Conservation (phyloP, 2,797 vertebrate genomes). For the Artibeus lituratus region DNA sequence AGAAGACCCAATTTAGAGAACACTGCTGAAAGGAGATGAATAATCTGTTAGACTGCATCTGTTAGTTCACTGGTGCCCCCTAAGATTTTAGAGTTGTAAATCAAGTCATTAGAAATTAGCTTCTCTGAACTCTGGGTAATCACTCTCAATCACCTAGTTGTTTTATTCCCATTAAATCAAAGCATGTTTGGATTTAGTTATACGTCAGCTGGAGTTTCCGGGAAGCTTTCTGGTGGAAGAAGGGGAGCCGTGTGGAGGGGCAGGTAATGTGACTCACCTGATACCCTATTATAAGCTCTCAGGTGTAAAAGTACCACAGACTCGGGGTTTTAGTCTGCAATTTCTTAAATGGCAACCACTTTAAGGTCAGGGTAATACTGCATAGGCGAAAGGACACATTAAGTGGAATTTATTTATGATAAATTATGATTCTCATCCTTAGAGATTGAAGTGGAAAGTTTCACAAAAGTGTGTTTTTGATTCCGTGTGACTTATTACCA, state of each 20-base stretch:
- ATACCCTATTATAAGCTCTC: not conserved
- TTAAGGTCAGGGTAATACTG: constrained; percentile 2
- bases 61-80: constrained; percentile 6
- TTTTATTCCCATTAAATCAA: not conserved
- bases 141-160: not conserved
- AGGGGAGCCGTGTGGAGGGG: not conserved
- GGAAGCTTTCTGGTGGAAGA: not conserved
- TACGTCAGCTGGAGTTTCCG: not conserved
- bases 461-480: not conserved
- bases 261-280: not conserved
- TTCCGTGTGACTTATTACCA: not conserved
- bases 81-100: constrained; percentile 35
- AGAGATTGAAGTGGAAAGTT: not conserved
- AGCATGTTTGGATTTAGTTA: not conserved
- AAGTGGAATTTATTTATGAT: not conserved
- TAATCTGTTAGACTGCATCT: constrained; percentile 63
- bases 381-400: not conserved
- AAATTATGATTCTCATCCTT: not conserved
- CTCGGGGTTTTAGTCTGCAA: not conserved
- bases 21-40: constrained; percentile 71
- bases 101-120: constrained; percentile 45
- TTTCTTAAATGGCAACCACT: not conserved
- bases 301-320: not conserved
- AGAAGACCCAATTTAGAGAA: constrained; percentile 66
- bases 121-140: constrained; percentile 25